Conservation (phyloP, 2,888 invertebrate species). For the Hypena proboscidalis region DNA sequence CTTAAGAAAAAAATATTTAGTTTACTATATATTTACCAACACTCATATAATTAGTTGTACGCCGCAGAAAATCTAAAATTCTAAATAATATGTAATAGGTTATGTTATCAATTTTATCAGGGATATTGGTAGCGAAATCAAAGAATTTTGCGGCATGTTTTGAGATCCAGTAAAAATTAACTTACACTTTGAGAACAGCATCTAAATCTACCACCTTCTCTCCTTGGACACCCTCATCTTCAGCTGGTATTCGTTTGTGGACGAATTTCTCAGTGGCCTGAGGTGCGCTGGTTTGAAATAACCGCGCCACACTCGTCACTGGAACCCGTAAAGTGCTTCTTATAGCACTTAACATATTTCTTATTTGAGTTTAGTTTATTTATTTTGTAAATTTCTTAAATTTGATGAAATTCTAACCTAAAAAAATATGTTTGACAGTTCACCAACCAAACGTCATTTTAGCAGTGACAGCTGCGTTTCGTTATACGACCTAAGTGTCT, state of each 20-base stretch:
- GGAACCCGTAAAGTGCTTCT: slow-evolving; percentile 59
- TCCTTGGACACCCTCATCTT: slow-evolving; percentile 92
- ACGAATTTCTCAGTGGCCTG: slow-evolving; percentile 68
- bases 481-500: background rate
- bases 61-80: too few species aligned
- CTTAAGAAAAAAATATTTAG: too few species aligned
- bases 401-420: slow-evolving; percentile 4
- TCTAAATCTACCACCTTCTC: slow-evolving; percentile 91
- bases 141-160: too few species aligned
- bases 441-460: background rate
- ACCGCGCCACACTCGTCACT: slow-evolving; percentile 49
- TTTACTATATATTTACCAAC: too few species aligned
- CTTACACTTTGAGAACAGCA: slow-evolving; percentile 85
- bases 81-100: too few species aligned
- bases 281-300: slow-evolving; percentile 64
- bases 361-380: background rate
- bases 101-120: too few species aligned
- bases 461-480: slow-evolving; percentile 4
- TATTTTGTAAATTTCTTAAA: background rate
- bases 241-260: slow-evolving; percentile 74
- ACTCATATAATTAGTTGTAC: too few species aligned
- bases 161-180: slow-evolving; percentile 4
- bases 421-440: background rate
- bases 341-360: slow-evolving; percentile 63
- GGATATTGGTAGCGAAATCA: too few species aligned